Evolutionary conservation across 2,797 vertebrate species (phyloP).

Genomic region (Pagetopsis macropterus): DNA sequence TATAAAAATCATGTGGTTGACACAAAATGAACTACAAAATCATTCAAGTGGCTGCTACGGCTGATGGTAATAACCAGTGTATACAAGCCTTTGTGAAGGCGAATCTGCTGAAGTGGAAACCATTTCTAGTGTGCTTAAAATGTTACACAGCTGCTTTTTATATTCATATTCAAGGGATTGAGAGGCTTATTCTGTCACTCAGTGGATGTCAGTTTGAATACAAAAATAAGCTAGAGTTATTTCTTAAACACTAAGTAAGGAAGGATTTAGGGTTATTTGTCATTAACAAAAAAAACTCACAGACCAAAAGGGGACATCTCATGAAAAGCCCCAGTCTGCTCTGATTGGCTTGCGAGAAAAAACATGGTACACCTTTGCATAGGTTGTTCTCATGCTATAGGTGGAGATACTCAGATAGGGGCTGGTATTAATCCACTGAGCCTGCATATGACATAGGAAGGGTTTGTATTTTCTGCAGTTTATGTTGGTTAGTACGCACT

Average conservation of each 20-base stretch:
- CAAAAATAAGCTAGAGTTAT: neutral
- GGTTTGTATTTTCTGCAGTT: too few species aligned
- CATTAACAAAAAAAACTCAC: neutral
- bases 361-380: too few species aligned
- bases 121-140: constrained; percentile 3
- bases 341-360: too few species aligned
- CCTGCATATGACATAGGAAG: too few species aligned
- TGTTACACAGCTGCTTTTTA: constrained; percentile 27
- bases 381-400: too few species aligned
- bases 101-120: constrained; percentile 1
- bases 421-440: too few species aligned
- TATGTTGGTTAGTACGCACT: too few species aligned
- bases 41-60: constrained; percentile 2
- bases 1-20: constrained; percentile 31
- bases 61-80: constrained; percentile 12
- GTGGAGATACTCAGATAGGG: too few species aligned
- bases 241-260: neutral
- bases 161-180: constrained; percentile 23
- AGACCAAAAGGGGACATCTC: neutral
- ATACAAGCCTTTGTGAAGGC: constrained; percentile 1
- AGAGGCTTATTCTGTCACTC: neutral
- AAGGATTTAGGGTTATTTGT: neutral
- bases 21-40: constrained; percentile 11
- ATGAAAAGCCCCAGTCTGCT: too few species aligned
- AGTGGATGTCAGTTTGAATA: neutral